Evolutionary conservation across 2,888 invertebrate genomes (phyloP).

Genomic region (Rhyacophila evoluta): DNA sequence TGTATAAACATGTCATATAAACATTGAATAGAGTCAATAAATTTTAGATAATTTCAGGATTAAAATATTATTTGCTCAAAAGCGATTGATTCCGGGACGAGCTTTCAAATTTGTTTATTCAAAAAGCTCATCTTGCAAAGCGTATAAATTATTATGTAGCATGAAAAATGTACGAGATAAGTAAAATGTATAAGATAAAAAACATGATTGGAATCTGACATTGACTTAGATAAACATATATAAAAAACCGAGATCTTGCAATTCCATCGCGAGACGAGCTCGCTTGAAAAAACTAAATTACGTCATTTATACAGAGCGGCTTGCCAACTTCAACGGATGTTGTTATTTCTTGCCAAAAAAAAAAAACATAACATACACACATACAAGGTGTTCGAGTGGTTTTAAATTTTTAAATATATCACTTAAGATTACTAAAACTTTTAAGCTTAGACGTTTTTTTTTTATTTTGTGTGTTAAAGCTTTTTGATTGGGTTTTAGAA

Average conservation of each 20-base stretch:
- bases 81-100: neutral
- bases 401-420: too few relatives aligned
- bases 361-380: neutral
- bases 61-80: too few relatives aligned
- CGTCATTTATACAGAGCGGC: slow-evolving; percentile 17
- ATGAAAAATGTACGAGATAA: slow-evolving; percentile 12
- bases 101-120: neutral
- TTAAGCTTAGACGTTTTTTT: too few relatives aligned
- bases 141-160: slow-evolving; percentile 1
- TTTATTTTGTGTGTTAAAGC: too few relatives aligned
- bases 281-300: slow-evolving; percentile 13
- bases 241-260: slow-evolving; percentile 13
- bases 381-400: neutral
- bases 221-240: slow-evolving; percentile 22
- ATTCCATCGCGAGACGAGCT: neutral
- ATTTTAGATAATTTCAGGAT: too few relatives aligned
- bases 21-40: too few relatives aligned
- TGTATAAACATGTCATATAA: too few relatives aligned
- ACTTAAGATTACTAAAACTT: too few relatives aligned
- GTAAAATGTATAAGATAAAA: slow-evolving; percentile 8
- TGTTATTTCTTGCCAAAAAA: slow-evolving; percentile 7
- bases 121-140: neutral
- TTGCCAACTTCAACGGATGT: neutral
- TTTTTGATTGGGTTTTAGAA: too few relatives aligned
- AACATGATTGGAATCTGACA: slow-evolving; percentile 22